Evolutionary conservation across 64 coral and sea anemone species (phyloP), one percentile per base, ranked within the genome.

Genomic region (Trachythela sp.): DNA sequence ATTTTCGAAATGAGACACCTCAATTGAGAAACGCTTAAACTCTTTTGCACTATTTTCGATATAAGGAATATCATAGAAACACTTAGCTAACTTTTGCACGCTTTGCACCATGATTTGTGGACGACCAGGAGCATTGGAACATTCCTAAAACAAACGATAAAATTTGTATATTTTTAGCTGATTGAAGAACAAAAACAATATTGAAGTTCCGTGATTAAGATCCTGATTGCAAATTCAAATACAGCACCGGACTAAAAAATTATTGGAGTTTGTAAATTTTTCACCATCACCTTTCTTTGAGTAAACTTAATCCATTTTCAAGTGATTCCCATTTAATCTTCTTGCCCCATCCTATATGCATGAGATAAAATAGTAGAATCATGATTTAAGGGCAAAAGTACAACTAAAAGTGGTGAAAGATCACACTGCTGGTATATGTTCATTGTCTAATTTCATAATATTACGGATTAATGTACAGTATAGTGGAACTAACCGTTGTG

Each of bases 91-190:
- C 95, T 59, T 97, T 97, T 97, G n/a, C 95, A 97, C 2, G 95
- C 95, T 14, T 84, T 87, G 18, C 95, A 97, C 95, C 95, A 97
- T 4, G 92, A 91, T 30, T 97, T 97, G 89, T 94, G 93, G 18
- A 97, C 77, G 9, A 97, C 48, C 60, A 97, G 43, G 90, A 97
- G 89, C 29, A 97, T 15, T 17, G 91, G 93, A 37, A 71, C 89
- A 13, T 94, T 94, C 42, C 95, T 97, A 86, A 36, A 86, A 90
- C 54, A 20, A 40, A 18, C 33, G 3, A 80, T 18, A 85, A 86
- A 18, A n/a, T 27, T 11, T 6, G 11, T 42, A 18, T 35, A 86
- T 29, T 48, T 85, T 13, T 1, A 67, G 13, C 29, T 85, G 15
- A 0, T 20, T 42, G 64, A 49, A n/a, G n/a, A n/a, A n/a, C n/a